Percentiles rank a stretch among this genome's conserved stretches.
These are phyloP conservation scores for Plagodis dolabraria DNA, from an alignment of 2,888 invertebrate species.

Conservation along the genomic window DNA sequence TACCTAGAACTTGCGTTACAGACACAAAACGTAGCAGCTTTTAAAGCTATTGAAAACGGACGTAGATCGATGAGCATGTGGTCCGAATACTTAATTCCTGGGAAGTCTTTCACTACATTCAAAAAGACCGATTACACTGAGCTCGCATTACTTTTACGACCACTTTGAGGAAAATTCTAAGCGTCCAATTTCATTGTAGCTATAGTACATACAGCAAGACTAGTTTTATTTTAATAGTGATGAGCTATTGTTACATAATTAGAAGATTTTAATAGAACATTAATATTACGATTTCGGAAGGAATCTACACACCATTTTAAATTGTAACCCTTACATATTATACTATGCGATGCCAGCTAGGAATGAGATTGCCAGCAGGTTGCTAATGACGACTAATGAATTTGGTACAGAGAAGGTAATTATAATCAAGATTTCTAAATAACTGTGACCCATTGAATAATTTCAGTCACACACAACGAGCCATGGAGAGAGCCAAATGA, in stretches of 20 bases:
- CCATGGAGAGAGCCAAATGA: too few species aligned
- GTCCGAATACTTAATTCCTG: slow-evolving; percentile 37
- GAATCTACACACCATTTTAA: too few species aligned
- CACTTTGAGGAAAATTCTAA: slow-evolving; percentile 34
- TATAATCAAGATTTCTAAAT: too few species aligned
- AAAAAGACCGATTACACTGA: slow-evolving; percentile 37
- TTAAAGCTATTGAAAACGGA: slow-evolving; percentile 34
- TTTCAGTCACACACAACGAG: too few species aligned
- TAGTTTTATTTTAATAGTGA: slow-evolving; percentile 2
- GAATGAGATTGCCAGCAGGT: too few species aligned
- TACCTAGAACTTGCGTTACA: slow-evolving; percentile 14
- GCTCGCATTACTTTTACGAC: slow-evolving; percentile 40
- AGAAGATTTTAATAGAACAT: not conserved
- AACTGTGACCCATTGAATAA: too few species aligned
- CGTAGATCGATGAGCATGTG: slow-evolving; percentile 33
- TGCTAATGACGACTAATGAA: too few species aligned
- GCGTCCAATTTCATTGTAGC: slow-evolving; percentile 22
- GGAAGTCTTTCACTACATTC: slow-evolving; percentile 36
- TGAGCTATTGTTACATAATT: not conserved
- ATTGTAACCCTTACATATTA: too few species aligned
- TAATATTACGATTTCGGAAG: too few species aligned
- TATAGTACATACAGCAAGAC: slow-evolving; percentile 13
- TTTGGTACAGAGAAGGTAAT: too few species aligned
- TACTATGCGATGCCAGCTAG: too few species aligned
- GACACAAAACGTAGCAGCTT: slow-evolving; percentile 20